Evolutionary conservation across 2,888 invertebrate genomes (phyloP).

Genomic region (Hydraecia micacea): DNA sequence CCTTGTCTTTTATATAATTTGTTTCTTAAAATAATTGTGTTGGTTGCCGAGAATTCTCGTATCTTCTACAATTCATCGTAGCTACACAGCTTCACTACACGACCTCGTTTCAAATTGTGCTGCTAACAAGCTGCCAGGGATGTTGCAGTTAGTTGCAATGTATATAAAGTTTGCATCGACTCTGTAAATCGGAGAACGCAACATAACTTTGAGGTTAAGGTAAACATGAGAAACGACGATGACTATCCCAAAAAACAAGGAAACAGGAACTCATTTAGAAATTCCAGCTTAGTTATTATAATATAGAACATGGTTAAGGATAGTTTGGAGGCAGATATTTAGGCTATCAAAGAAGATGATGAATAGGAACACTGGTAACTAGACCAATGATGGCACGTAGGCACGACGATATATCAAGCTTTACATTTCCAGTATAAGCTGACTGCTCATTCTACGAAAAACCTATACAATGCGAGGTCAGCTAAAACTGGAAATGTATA

Average conservation of each 20-base stretch:
- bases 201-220: not conserved
- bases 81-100: slow-evolving; percentile 21
- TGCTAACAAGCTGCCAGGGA: slow-evolving; percentile 45
- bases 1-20: slow-evolving; percentile 32
- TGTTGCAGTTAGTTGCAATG: slow-evolving; percentile 26
- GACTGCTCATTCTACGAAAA: no score
- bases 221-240: not conserved
- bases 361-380: not conserved
- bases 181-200: not conserved
- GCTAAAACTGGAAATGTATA: not conserved
- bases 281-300: not conserved
- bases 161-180: slow-evolving; percentile 18
- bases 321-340: not conserved
- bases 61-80: slow-evolving; percentile 49
- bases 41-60: slow-evolving; percentile 33
- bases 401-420: no score
- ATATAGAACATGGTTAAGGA: not conserved
- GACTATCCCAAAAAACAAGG: not conserved
- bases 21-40: slow-evolving; percentile 48
- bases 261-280: not conserved
- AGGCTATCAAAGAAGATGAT: not conserved
- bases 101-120: slow-evolving; percentile 59
- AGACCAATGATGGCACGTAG: not conserved
- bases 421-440: no score
- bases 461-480: not conserved